phyloP scores from a whole-genome alignment of 2,797 vertebrate species.

The Catamblyrhynchus diadema region DNA sequence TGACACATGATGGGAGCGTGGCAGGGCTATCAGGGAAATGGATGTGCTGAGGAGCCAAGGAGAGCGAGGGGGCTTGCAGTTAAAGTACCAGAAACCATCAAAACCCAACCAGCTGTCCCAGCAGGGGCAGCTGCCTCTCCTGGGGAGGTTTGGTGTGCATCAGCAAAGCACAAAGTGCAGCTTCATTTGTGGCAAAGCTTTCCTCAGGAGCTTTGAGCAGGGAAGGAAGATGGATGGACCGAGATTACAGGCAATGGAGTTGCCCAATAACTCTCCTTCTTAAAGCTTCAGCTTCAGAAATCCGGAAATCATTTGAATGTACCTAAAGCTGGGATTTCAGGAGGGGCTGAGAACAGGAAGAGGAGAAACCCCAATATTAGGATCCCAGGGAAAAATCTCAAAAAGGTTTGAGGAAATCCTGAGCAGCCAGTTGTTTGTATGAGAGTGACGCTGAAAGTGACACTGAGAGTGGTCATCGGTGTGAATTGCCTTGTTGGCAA shows the following conservation, averaged over 20 bases:
- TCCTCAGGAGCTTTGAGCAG: background rate
- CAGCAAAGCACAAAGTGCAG: background rate
- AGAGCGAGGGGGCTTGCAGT: background rate
- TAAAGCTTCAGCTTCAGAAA: background rate
- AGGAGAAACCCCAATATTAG: fast-evolving
- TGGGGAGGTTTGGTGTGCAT: background rate
- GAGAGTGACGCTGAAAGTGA: background rate
- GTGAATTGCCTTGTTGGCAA: fast-evolving
- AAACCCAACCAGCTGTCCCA: fast-evolving
- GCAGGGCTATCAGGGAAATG: background rate
- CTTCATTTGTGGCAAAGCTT: background rate
- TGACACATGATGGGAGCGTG: background rate
- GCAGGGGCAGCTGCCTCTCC: background rate
- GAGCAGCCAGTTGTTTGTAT: fast-evolving
- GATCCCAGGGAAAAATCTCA: background rate
- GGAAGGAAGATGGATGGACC: background rate
- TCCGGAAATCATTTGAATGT: fast-evolving
- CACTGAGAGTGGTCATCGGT: fast-evolving
- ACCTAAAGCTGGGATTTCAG: background rate
- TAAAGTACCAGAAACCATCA: background rate
- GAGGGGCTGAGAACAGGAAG: background rate
- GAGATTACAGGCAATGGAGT: background rate
- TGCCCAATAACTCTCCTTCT: fast-evolving
- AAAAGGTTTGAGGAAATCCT: fast-evolving
- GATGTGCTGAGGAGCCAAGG: background rate